Evolutionary conservation across 2,888 invertebrate species (phyloP), one percentile per base, ranked within the genome.

Genomic region (Geotrupes spiniger): DNA sequence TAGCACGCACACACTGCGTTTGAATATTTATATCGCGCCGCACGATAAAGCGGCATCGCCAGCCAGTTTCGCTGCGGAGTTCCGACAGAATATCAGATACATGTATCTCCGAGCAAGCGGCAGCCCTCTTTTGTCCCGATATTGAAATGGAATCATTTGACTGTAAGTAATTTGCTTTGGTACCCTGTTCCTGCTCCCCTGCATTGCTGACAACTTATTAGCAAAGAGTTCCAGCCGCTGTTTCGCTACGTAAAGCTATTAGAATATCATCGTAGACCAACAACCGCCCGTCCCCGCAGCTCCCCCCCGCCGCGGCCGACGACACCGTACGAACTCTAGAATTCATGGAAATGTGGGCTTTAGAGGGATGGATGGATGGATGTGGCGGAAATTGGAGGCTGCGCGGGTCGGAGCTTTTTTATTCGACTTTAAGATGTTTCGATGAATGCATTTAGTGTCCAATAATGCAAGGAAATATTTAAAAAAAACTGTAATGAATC

Each of bases 81-180:
- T 44, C 37, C 37, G 36, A 26, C 46, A 47, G 55, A 54, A 56
- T 68, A 69, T 69, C 68, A 63, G 68, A 69, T 69, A 68, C 66
- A 67, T 68, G 64, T 65, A 68, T 68, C 66, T 63, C 60, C 54
- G 62, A 58, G 54, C 58, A 56, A 54, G 60, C 61, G 58, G 65
- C 73, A 74, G 73, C 76, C 77, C 75, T 77, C 78, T 78, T 78
- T 79, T 79, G 78, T 78, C 75, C 77, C 75, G 78, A 77, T 79
- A 79, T 80, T 80, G 80, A 80, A 82, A 82, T 81, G 80, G 80
- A 81, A 78, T 80, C 82, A 79, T 82, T 82, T 81, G 79, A 79
- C 78, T 78, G 82, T 81, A 76, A 82, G 76, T 82, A 82, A 83
- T 81, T 79, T 79, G 79, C 79, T 80, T 80, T 79, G 76, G 76